Evolutionary conservation across 23 tunicate species (phyloP).

Genomic region (Trididemnum miniatum): DNA sequence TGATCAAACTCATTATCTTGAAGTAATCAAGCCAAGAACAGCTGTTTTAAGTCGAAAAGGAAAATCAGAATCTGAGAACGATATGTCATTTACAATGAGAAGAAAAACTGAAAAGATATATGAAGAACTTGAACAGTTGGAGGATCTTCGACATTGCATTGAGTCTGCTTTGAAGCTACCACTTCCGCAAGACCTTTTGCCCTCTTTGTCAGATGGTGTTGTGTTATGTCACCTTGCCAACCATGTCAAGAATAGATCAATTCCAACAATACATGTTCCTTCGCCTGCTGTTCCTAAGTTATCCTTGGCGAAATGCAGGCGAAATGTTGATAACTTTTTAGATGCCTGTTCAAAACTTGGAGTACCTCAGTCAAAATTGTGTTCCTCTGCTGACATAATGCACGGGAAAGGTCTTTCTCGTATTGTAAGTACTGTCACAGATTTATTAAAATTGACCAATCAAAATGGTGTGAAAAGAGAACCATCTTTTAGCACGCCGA

Average conservation of each 20-base stretch:
- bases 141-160: conserved; percentile 57
- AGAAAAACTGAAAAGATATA: conserved; percentile 84
- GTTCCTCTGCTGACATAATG: conserved; percentile 67
- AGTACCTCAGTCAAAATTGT: conserved; percentile 35
- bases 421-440: conserved; percentile 32
- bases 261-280: conserved; percentile 81
- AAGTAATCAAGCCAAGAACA: conserved; percentile 73
- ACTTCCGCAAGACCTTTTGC: conserved; percentile 67
- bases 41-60: conserved; percentile 22
- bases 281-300: conserved; percentile 97
- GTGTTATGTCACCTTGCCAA: conserved; percentile 85
- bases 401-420: conserved; percentile 51
- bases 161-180: conserved; percentile 67
- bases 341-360: conserved; percentile 80
- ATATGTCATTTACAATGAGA: conserved; percentile 80
- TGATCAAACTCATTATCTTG: conserved; percentile 59
- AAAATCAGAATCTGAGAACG: conserved; percentile 20
- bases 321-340: conserved; percentile 88
- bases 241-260: conserved; percentile 78
- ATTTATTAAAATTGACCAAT: conserved; percentile 29
- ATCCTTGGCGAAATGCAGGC: conserved; percentile 59
- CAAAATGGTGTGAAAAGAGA: background rate
- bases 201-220: conserved; percentile 85
- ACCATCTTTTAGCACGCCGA: conserved; percentile 25
- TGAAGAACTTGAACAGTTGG: conserved; percentile 87